Evolutionary conservation across 2,113 vertebrate genomes (phyloP).

Genomic region (Pollimyrus isidori): DNA sequence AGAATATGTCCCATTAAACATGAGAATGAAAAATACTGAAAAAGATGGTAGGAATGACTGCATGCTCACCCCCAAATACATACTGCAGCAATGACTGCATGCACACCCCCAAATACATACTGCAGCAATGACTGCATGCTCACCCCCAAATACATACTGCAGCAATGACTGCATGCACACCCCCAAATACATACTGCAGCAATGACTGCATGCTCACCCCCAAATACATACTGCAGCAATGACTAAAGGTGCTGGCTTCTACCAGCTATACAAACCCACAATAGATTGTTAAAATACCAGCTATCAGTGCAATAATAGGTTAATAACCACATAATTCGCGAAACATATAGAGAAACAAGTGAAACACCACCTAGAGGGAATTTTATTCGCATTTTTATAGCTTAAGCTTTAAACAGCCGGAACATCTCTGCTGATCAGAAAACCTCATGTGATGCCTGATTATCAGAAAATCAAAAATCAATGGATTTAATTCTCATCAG

Average conservation of each 20-base stretch:
- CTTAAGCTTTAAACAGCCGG: not conserved
- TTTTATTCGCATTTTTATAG: not conserved
- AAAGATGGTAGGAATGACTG: not conserved
- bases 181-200: too few relatives aligned
- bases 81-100: not conserved
- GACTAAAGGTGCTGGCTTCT: not conserved
- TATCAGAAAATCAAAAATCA: not conserved
- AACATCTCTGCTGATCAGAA: too few relatives aligned
- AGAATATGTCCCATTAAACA: not conserved
- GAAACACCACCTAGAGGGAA: not conserved
- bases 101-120: too few relatives aligned
- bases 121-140: too few relatives aligned
- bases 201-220: not conserved
- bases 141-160: too few relatives aligned
- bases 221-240: not conserved
- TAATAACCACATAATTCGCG: not conserved
- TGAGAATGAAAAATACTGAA: not conserved
- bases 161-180: too few relatives aligned
- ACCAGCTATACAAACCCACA: not conserved
- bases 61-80: not conserved
- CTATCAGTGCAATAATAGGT: not conserved
- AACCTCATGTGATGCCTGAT: not conserved
- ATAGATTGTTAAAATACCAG: not conserved
- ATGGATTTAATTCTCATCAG: not conserved
- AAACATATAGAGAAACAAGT: not conserved